Evolutionary conservation across 2,888 invertebrate species (phyloP), one percentile per base, ranked within the genome.

Genomic region (Drosophila quasianomalipes): DNA sequence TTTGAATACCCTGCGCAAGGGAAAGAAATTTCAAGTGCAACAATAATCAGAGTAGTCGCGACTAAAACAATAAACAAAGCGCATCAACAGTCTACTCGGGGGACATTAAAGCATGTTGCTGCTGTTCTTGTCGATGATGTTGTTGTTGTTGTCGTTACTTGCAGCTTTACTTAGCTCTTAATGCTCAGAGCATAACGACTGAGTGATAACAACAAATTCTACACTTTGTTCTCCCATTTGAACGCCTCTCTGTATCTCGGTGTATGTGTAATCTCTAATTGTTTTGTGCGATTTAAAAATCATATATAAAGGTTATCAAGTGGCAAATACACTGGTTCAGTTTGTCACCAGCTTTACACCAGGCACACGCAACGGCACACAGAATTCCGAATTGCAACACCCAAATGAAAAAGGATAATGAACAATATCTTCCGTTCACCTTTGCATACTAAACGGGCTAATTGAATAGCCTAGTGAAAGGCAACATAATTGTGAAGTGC

Each of bases 281-380:
- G 51, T 55, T 62, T 33, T 65, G 64, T 72, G 65, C 60, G 72
- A 76, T 74, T 85, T 72, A 39, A 72, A 68, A 76, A 70, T 19
- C 62, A 57, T 70, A 65, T 86, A 86, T 86, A 86, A 86, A 83
- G 75, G 71, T 83, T 89, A 83, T 81, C 83, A 77, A 54, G 53
- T 66, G 30, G 47, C 66, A 61, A 73, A 58, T 53, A 55, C 49
- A 41, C 37, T 37, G 66, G 62, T 53, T 89, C 77, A 90, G 89
- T 85, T 74, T 44, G 69, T 37, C 30, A n/a, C 52, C 52, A 65
- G 35, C 71, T 37, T 37, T 69, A 35, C 39, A 41, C 54, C 28
- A 28, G 57, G 31, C 53, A 60, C 55, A 37, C 26, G 2, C 28
- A 22, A 31, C 19, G 19, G 3, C 19, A 14, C 26, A 16, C 26